phyloP scores from a whole-genome alignment of 2,113 vertebrate genomes.

The Plecturocebus donacophilus region DNA sequence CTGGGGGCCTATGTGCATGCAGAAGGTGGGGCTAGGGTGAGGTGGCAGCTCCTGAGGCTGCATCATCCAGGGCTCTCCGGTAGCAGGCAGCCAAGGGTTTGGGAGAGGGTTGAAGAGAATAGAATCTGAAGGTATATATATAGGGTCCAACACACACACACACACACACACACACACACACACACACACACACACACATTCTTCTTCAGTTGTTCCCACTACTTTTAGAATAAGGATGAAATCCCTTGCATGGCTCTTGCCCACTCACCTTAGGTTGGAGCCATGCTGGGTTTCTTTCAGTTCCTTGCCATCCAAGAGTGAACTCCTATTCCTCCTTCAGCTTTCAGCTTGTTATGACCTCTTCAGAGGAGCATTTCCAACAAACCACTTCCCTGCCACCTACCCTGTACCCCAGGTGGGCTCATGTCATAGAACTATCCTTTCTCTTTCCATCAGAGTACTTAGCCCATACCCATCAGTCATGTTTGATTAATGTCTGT shows the following conservation, averaged over 20 bases:
- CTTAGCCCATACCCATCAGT: not conserved
- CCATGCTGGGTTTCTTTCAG: not conserved
- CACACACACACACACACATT: too few species aligned
- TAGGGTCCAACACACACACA: not conserved
- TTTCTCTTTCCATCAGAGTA: not conserved
- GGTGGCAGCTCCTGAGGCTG: not conserved
- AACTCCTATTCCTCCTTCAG: not conserved
- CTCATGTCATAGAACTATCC: fast-evolving
- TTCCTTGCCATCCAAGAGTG: not conserved
- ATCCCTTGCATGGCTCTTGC: not conserved
- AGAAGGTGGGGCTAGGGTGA: not conserved
- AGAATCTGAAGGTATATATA: not conserved
- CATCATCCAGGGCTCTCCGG: not conserved
- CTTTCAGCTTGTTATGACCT: not conserved
- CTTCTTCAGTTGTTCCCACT: not conserved
- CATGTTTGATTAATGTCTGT: not conserved
- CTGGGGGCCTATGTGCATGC: not conserved
- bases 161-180: not conserved
- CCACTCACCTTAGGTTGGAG: not conserved
- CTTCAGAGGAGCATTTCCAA: not conserved
- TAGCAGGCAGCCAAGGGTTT: not conserved
- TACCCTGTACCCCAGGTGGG: not conserved
- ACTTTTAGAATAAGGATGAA: not conserved
- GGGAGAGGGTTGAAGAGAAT: not conserved
- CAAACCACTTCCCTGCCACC: not conserved